A percentile compares a stretch with the other conserved stretches of the same genome.
Conservation (phyloP, 2,888 invertebrate genomes). For the Athalia circularis region DNA sequence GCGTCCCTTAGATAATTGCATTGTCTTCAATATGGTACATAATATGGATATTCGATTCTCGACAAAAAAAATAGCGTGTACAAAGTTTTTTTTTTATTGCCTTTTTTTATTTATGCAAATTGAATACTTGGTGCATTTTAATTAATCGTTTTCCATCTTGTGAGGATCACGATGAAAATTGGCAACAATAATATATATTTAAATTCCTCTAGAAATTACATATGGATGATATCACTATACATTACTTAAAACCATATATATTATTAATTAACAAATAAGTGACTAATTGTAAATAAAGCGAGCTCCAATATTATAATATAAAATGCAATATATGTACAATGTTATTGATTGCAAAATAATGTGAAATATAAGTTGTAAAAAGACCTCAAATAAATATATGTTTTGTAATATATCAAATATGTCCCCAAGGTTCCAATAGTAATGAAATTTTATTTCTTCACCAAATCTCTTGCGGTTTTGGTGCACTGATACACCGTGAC, state of each 20-base stretch:
- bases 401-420: constrained; percentile 54
- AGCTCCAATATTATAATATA: background rate
- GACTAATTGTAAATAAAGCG: constrained; percentile 30
- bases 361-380: constrained; percentile 59
- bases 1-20: constrained; percentile 49
- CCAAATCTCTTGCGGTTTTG: too few species aligned
- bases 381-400: constrained; percentile 57
- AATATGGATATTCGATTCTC: background rate
- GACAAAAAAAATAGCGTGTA: background rate
- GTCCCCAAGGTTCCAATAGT: background rate
- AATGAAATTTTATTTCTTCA: too few species aligned
- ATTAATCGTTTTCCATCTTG: too few species aligned
- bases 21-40: background rate
- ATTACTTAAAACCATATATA: constrained; percentile 32
- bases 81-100: background rate
- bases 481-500: too few species aligned
- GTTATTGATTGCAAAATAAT: constrained; percentile 27
- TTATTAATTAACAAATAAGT: background rate
- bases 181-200: too few species aligned
- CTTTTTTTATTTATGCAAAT: background rate
- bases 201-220: background rate
- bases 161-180: too few species aligned
- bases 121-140: too few species aligned
- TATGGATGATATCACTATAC: constrained; percentile 25
- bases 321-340: background rate